phyloP scores from a whole-genome alignment of 2,888 invertebrate species.

The Germaria angustata region DNA sequence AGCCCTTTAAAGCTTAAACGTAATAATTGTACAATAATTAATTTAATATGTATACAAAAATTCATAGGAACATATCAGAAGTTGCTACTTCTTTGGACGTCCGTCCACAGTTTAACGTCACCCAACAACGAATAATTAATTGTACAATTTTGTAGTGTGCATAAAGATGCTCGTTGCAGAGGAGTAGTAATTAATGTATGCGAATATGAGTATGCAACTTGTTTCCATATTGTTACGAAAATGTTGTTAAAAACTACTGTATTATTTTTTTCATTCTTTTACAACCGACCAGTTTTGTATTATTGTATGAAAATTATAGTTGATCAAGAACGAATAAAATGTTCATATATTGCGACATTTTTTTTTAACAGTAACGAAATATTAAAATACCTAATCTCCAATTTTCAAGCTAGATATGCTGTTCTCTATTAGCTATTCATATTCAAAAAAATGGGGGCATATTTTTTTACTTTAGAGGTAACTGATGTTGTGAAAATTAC shows the following conservation, averaged over 20 bases:
- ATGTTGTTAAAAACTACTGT: not conserved
- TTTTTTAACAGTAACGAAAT: too few species aligned
- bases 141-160: not conserved
- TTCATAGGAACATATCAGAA: not conserved
- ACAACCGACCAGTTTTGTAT: not conserved
- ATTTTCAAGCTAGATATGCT: too few species aligned
- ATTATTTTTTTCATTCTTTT: not conserved
- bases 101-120: constrained; percentile 39
- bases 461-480: too few species aligned
- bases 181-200: constrained; percentile 35
- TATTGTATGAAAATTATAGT: not conserved
- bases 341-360: too few species aligned
- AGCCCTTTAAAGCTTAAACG: constrained; percentile 13
- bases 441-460: too few species aligned
- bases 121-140: not conserved
- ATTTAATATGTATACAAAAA: not conserved
- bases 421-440: too few species aligned
- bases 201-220: constrained; percentile 26
- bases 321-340: constrained; percentile 16
- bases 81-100: constrained; percentile 22
- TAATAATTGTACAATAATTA: not conserved
- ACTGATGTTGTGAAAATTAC: too few species aligned
- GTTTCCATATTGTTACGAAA: constrained; percentile 23
- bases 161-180: not conserved
- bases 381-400: too few species aligned